Evolutionary conservation across 1,140 invertebrate species (phyloP), one percentile per base, ranked within the genome.

Genomic region (Drosophila ironensis): DNA sequence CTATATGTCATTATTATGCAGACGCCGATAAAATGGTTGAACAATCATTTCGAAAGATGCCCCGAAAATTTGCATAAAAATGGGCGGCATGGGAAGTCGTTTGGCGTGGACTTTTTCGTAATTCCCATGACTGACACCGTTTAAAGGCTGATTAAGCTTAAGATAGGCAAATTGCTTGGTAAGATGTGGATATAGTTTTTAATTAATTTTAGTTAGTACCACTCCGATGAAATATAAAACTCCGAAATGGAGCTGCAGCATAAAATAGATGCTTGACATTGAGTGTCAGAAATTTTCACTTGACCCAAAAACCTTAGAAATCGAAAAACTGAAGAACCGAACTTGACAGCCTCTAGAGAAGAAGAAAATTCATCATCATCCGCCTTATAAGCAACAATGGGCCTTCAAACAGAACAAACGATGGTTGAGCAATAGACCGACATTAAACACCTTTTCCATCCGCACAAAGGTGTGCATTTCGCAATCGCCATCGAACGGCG

Each of bases 311-410:
- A 7, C 25, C 2, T 3, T 7, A 27, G 11, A 12, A 53, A 71
- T 74, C 70, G 60, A 87, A 87, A 72, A 74, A 87, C 77, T 87
- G 64, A 59, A 71, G 71, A 77, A 82, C 72, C 82, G 64, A 87
- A 87, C 82, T 87, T 72, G 72, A 48, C 45, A 25, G 47, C 30
- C 30, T 25, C 28, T 14, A 7, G 22, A 6, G 11, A 27, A 16
- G 19, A 56, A n/a, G 45, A 35, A 64, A 35, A 19, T 37, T 11
- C 16, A 42, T 35, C 30, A 50, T 5, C 27, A 19, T 5, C n/a
- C n/a, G n/a, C n/a, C n/a, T n/a, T 12, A 37, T 4, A 42, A 33
- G 20, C 25, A 35, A 22, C 5, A 22, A 11, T 25, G n/a, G 27
- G 14, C 41, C 46, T 25, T 20, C 14, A 35, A 6, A 46, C 40